phyloP scores from a whole-genome alignment of 2,797 vertebrate species.

The Callimico goeldii region DNA sequence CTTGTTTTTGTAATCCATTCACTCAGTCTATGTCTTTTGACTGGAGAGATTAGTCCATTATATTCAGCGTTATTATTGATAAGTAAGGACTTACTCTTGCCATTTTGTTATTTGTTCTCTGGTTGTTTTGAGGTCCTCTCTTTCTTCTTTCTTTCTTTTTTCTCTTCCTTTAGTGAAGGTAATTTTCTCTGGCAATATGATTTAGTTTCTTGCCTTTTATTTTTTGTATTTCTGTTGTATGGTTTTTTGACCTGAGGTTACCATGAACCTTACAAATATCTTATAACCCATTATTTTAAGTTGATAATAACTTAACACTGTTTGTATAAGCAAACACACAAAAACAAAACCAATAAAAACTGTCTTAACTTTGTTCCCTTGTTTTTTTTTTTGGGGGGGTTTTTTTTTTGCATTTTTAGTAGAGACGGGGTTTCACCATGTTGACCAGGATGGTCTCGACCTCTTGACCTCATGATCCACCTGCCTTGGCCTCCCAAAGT shows the following conservation, averaged over 20 bases:
- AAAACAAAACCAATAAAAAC: neutral
- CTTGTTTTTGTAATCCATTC: neutral
- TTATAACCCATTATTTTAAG: neutral
- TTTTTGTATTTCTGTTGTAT: neutral
- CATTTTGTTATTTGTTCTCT: neutral
- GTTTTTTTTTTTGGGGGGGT: neutral
- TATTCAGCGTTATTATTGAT: neutral
- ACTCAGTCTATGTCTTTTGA: neutral
- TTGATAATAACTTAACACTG: neutral
- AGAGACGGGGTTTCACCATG: too few relatives aligned
- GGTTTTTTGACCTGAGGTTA: neutral
- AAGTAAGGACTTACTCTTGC: neutral
- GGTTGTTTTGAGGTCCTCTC: neutral
- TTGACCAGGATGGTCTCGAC: too few relatives aligned
- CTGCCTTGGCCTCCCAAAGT: too few relatives aligned
- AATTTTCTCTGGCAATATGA: neutral
- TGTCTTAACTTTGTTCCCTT: neutral
- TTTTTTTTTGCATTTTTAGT: too few relatives aligned
- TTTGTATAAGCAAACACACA: neutral
- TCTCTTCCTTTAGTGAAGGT: neutral
- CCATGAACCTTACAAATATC: neutral
- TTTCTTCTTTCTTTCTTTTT: too few relatives aligned
- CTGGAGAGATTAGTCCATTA: neutral
- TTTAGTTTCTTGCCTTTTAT: neutral
- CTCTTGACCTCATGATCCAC: too few relatives aligned